Conservation (phyloP, 2,888 invertebrate species). For the Corbicula japonica region DNA sequence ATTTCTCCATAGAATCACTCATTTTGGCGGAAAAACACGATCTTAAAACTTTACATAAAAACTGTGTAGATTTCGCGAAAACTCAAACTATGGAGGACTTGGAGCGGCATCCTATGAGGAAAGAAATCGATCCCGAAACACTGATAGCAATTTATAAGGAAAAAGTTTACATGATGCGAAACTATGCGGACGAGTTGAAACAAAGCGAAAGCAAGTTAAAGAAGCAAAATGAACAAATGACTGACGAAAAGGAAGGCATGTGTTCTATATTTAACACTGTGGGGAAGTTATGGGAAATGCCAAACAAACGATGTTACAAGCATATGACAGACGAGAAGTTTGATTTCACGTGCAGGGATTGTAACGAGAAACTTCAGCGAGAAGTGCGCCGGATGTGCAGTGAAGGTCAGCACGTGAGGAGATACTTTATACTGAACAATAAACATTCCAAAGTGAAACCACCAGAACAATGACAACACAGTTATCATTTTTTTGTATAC, state of each 20-base stretch:
- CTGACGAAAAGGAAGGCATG: conserved; percentile 70
- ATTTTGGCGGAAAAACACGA: conserved; percentile 78
- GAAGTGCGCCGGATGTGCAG: conserved; percentile 71
- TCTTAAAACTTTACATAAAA: conserved; percentile 71
- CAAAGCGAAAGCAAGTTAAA: conserved; percentile 63
- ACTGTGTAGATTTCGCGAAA: conserved; percentile 78
- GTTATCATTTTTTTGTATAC: too few species aligned
- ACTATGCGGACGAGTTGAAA: conserved; percentile 70
- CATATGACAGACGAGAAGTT: conserved; percentile 70
- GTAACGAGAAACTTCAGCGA: conserved; percentile 72
- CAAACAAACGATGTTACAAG: conserved; percentile 73
- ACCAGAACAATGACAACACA: too few species aligned
- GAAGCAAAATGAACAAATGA: conserved; percentile 59
- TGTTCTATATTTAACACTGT: conserved; percentile 62
- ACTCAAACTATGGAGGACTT: conserved; percentile 78
- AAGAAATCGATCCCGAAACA: conserved; percentile 74
- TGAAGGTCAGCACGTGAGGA: conserved; percentile 73
- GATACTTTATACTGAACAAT: conserved; percentile 61
- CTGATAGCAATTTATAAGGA: conserved; percentile 75
- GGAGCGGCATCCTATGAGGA: conserved; percentile 73
- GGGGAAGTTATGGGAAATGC: conserved; percentile 70
- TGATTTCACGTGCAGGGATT: conserved; percentile 72
- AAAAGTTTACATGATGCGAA: conserved; percentile 69
- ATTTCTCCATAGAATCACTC: conserved; percentile 79
- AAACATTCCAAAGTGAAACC: too few species aligned